Percentiles rank a stretch among this genome's conserved stretches.
Evolutionary conservation across 2,888 invertebrate genomes (phyloP).

Genomic region (Pseudococcus jackbeardsleyi): DNA sequence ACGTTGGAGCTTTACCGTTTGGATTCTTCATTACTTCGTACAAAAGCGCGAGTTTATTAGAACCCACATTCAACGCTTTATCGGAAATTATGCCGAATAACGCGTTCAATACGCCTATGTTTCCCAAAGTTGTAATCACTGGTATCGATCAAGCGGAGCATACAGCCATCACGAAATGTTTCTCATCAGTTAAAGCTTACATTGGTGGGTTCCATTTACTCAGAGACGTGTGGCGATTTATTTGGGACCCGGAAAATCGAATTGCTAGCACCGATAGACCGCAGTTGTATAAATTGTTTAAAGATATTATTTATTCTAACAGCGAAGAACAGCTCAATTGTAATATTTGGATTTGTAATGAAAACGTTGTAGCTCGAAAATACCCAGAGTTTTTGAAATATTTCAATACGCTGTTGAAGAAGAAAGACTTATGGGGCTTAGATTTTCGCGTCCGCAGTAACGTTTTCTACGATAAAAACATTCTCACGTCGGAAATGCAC

Average conservation of each 20-base stretch:
- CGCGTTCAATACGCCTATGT: slow-evolving; percentile 47
- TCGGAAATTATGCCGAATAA: slow-evolving; percentile 54
- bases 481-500: slow-evolving; percentile 55
- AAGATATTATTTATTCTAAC: slow-evolving; percentile 35
- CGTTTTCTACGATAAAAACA: slow-evolving; percentile 33
- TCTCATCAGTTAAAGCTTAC: slow-evolving; percentile 55
- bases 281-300: slow-evolving; percentile 38
- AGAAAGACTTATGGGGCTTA: slow-evolving; percentile 18
- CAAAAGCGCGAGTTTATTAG: slow-evolving; percentile 44
- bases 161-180: slow-evolving; percentile 54
- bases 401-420: slow-evolving; percentile 22
- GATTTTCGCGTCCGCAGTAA: slow-evolving; percentile 36
- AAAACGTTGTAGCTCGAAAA: slow-evolving; percentile 12
- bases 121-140: slow-evolving; percentile 50
- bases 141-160: slow-evolving; percentile 53
- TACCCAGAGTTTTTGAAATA: slow-evolving; percentile 48
- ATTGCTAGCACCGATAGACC: slow-evolving; percentile 40
- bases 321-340: slow-evolving; percentile 47
- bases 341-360: slow-evolving; percentile 37
- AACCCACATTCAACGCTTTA: slow-evolving; percentile 48
- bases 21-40: slow-evolving; percentile 54
- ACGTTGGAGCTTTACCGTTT: slow-evolving; percentile 45
- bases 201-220: slow-evolving; percentile 46
- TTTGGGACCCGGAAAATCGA: slow-evolving; percentile 44
- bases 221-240: slow-evolving; percentile 33